A percentile compares a stretch with the other conserved stretches of the same genome.
Conservation (phyloP, 2,797 vertebrate genomes). For the Carcharodon carcharias region DNA sequence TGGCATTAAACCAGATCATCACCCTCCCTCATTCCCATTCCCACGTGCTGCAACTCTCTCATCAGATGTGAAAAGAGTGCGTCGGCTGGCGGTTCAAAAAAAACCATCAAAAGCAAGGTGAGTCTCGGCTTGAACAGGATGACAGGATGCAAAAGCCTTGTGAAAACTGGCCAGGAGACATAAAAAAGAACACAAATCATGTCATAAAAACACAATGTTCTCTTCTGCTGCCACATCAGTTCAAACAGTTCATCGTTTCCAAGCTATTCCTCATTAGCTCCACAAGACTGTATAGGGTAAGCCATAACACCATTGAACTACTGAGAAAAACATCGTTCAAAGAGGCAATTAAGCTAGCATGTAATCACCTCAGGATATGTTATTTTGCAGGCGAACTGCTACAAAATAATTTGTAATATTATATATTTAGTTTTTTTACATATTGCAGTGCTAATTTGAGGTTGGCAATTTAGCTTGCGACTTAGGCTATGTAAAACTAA, state of each 20-base stretch:
- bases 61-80: neutral
- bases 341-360: slow-evolving; percentile 20
- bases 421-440: slow-evolving; percentile 8
- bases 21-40: neutral
- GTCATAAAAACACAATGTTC: no score
- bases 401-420: slow-evolving; percentile 9
- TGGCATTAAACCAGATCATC: neutral
- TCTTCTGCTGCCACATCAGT: neutral
- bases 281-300: neutral
- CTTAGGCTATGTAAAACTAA: neutral
- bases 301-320: neutral
- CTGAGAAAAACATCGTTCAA: neutral
- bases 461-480: slow-evolving; percentile 2
- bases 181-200: neutral
- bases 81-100: neutral
- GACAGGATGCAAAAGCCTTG: neutral
- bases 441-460: slow-evolving; percentile 15
- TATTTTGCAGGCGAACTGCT: neutral
- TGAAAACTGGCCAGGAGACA: neutral
- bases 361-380: slow-evolving; percentile 8
- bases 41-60: neutral
- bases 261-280: neutral
- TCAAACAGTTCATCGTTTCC: neutral
- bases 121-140: no score
- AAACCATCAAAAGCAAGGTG: neutral